phyloP scores from a whole-genome alignment of 2,113 vertebrate genomes.

The Catharus fuscescens region DNA sequence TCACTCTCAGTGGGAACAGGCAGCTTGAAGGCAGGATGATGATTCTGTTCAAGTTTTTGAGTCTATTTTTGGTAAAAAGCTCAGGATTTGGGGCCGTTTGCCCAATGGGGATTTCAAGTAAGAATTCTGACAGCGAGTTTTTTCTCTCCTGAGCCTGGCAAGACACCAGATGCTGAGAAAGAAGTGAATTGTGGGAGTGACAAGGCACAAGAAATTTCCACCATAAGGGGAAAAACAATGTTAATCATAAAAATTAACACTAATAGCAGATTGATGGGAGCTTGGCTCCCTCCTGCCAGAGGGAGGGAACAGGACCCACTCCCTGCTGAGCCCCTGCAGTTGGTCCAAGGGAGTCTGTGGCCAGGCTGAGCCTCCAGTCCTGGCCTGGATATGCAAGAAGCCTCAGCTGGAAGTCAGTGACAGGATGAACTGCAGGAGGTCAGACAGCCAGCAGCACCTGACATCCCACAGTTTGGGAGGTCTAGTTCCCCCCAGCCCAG shows the following conservation, averaged over 20 bases:
- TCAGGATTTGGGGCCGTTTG: conserved; percentile 34
- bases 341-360: fast-evolving
- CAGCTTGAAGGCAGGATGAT: not conserved
- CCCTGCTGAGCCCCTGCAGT: not conserved
- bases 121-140: conserved; percentile 35
- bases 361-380: not conserved
- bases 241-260: conserved; percentile 35
- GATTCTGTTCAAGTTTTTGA: not conserved
- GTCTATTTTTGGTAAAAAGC: conserved; percentile 52
- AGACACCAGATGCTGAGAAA: conserved; percentile 26
- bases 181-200: conserved; percentile 62
- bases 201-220: conserved; percentile 60
- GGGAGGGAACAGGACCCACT: not conserved
- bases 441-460: not conserved
- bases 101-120: conserved; percentile 47
- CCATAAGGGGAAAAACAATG: conserved; percentile 40
- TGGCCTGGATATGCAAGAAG: not conserved
- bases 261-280: not conserved
- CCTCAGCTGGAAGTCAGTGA: not conserved
- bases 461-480: fast-evolving
- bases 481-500: not conserved
- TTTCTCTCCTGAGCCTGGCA: conserved; percentile 54
- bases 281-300: not conserved
- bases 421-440: fast-evolving
- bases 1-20: not conserved